Evolutionary conservation across 2,113 vertebrate genomes (phyloP), one percentile per base, ranked within the genome.

Genomic region (Leucoraja erinaceus): DNA sequence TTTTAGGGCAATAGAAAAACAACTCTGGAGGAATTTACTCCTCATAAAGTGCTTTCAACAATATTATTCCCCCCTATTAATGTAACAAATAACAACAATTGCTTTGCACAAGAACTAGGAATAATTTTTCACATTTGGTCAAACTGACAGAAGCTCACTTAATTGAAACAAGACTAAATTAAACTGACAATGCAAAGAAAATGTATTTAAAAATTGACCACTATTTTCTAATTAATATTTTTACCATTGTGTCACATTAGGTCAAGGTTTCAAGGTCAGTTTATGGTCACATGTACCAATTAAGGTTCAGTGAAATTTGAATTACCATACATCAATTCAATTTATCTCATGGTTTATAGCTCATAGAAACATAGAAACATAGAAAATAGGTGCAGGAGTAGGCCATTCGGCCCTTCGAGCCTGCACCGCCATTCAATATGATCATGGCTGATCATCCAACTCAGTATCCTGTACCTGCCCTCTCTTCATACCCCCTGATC

Each of bases 261-360:
- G n/a, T n/a, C n/a, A n/a, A n/a, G n/a, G n/a, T n/a, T n/a, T n/a
- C n/a, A n/a, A n/a, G n/a, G n/a, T n/a, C n/a, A n/a, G n/a, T n/a
- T n/a, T n/a, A n/a, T n/a, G n/a, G n/a, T n/a, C n/a, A n/a, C n/a
- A n/a, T n/a, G n/a, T n/a, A n/a, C n/a, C n/a, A n/a, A n/a, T n/a
- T n/a, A n/a, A n/a, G n/a, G n/a, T n/a, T n/a, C n/a, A n/a, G n/a
- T n/a, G n/a, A n/a, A n/a, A n/a, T n/a, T n/a, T n/a, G n/a, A n/a
- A n/a, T n/a, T n/a, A n/a, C n/a, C n/a, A 81, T 81, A 81, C 20
- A 81, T 77, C 75, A 31, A 77, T 81, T 81, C n/a, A 47, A 47
- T 47, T 47, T 47, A 47, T 3, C 38, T 47, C 38, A 47, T 47
- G 38, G 38, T 47, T 47, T 47, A 47, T 47, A 47, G 38, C 38